phyloP scores from a whole-genome alignment of 2,113 vertebrate genomes.

The Cheilinus undulatus region DNA sequence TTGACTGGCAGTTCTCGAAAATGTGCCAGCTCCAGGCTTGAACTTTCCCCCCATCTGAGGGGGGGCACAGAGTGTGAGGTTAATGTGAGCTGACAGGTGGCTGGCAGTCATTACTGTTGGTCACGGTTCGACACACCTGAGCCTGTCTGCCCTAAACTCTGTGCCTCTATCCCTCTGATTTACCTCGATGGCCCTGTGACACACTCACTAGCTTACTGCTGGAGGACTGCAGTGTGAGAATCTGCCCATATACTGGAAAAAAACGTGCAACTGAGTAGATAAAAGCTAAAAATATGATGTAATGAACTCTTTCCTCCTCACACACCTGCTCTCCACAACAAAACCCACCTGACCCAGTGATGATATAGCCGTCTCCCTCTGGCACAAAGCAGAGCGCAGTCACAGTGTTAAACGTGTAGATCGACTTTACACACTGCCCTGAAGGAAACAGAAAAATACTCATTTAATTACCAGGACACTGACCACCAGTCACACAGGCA shows the following conservation, averaged over 20 bases:
- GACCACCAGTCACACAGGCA: constrained; percentile 33
- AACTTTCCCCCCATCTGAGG: constrained; percentile 86
- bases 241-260: constrained; percentile 17
- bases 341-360: constrained; percentile 84
- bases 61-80: constrained; percentile 68
- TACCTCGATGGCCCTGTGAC: constrained; percentile 16
- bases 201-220: constrained; percentile 36
- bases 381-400: constrained; percentile 82
- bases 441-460: constrained; percentile 50
- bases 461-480: constrained; percentile 53
- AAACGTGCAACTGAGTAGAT: constrained; percentile 1
- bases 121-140: constrained; percentile 69
- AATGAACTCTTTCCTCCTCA: not conserved
- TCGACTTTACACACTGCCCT: constrained; percentile 85
- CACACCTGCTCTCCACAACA: constrained; percentile 1
- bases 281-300: not conserved
- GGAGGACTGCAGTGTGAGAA: constrained; percentile 33
- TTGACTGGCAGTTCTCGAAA: constrained; percentile 83
- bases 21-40: constrained; percentile 85
- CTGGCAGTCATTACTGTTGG: constrained; percentile 68
- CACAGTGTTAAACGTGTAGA: constrained; percentile 86
- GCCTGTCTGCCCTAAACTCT: constrained; percentile 55
- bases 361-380: constrained; percentile 80
- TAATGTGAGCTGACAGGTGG: constrained; percentile 63
- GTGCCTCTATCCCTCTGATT: constrained; percentile 52